Conservation (phyloP, 2,797 vertebrate species). For the Staurois parvus region DNA sequence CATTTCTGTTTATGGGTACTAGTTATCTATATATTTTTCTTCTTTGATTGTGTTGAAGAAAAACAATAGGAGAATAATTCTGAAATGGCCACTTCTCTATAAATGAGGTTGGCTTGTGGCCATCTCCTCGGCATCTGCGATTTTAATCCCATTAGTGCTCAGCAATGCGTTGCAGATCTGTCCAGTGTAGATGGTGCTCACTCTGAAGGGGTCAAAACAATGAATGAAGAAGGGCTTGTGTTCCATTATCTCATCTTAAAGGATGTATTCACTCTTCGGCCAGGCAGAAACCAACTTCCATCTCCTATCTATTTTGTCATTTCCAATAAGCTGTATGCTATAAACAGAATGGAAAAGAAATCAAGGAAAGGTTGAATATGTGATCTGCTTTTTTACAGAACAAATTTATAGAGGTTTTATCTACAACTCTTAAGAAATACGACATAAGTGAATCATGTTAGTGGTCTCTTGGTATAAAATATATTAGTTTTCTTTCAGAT, state of each 20-base stretch:
- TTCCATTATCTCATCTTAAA: slow-evolving; percentile 52
- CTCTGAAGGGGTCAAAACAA: slow-evolving; percentile 48
- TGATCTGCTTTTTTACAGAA: not conserved
- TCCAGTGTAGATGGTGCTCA: slow-evolving; percentile 33
- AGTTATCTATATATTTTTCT: not conserved
- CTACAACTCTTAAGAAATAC: not conserved
- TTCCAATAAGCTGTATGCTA: slow-evolving; percentile 28
- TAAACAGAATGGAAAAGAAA: slow-evolving; percentile 26
- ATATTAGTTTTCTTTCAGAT: no score
- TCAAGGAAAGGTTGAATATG: slow-evolving; percentile 8
- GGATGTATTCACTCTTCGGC: slow-evolving; percentile 36
- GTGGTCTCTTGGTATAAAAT: not conserved
- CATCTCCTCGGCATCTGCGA: slow-evolving; percentile 34
- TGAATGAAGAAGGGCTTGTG: slow-evolving; percentile 27
- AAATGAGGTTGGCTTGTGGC: slow-evolving; percentile 35
- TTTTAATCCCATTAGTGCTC: slow-evolving; percentile 55
- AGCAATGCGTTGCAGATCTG: slow-evolving; percentile 50
- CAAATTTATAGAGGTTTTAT: not conserved
- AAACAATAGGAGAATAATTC: slow-evolving; percentile 32
- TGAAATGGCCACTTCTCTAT: slow-evolving; percentile 40
- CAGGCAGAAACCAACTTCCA: slow-evolving; percentile 36
- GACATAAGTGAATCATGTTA: not conserved
- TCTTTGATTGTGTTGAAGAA: not conserved
- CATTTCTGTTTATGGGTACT: not conserved
- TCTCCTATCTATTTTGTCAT: slow-evolving; percentile 38